phyloP scores from a whole-genome alignment of 2,888 invertebrate genomes.

The Microchrysa polita region DNA sequence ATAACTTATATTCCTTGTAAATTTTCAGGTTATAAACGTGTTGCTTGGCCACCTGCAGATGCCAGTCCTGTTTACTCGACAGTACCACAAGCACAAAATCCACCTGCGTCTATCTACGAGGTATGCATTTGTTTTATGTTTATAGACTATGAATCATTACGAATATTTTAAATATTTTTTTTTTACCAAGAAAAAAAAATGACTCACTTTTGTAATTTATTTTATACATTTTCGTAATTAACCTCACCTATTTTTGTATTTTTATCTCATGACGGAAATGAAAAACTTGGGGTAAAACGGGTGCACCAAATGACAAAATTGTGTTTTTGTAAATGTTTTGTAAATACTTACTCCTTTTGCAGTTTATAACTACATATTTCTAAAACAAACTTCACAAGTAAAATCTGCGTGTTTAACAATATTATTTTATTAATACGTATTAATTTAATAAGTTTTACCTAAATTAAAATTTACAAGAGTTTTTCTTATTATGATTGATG shows the following conservation, averaged over 20 bases:
- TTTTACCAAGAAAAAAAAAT: neutral
- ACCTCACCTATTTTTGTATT: neutral
- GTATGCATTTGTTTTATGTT: slow-evolving; percentile 16
- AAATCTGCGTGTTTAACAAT: neutral
- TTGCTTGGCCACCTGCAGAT: slow-evolving; percentile 85
- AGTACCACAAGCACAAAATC: slow-evolving; percentile 62
- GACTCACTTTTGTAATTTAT: neutral
- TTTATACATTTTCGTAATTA: neutral
- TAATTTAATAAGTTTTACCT: too few relatives aligned
- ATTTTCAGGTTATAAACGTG: slow-evolving; percentile 82
- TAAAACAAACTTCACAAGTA: neutral
- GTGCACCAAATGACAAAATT: neutral
- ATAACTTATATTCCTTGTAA: slow-evolving; percentile 56
- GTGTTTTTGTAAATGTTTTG: neutral
- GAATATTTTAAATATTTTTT: neutral
- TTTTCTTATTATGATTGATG: neutral
- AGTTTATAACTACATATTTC: neutral
- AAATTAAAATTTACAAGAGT: too few relatives aligned
- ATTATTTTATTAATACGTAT: too few relatives aligned
- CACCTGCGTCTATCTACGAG: slow-evolving; percentile 55
- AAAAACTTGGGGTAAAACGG: neutral
- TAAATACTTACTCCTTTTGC: neutral
- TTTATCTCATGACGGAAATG: neutral
- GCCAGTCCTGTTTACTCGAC: slow-evolving; percentile 71
- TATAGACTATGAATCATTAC: neutral